phyloP scores from a whole-genome alignment of 2,113 vertebrate species.

The Shinisaurus crocodilurus region DNA sequence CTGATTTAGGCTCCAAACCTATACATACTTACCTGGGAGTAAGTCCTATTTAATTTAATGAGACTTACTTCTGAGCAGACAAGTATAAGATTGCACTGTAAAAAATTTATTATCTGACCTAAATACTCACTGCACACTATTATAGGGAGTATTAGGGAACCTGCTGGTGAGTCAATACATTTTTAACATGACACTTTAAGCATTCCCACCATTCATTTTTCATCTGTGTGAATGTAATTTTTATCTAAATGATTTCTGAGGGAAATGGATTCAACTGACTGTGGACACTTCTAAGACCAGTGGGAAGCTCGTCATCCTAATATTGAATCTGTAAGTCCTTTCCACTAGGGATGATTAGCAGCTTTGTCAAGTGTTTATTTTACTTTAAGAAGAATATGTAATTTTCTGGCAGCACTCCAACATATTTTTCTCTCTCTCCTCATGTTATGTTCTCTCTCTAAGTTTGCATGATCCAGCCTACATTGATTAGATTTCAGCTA shows the following conservation, averaged over 20 bases:
- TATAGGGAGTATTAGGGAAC: slow-evolving; percentile 62
- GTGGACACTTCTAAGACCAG: slow-evolving; percentile 79
- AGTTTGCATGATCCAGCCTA: slow-evolving; percentile 75
- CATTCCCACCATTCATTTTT: slow-evolving; percentile 75
- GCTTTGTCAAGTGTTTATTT: slow-evolving; percentile 85
- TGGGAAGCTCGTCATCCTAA: slow-evolving; percentile 82
- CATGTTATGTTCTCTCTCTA: slow-evolving; percentile 61
- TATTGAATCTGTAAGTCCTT: slow-evolving; percentile 84
- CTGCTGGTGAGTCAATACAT: slow-evolving; percentile 59
- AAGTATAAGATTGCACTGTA: background rate
- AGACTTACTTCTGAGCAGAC: background rate
- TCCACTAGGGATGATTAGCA: slow-evolving; percentile 83
- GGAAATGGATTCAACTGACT: slow-evolving; percentile 83
- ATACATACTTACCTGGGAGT: background rate
- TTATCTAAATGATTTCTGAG: slow-evolving; percentile 80
- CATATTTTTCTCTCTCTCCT: slow-evolving; percentile 68
- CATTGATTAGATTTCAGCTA: slow-evolving; percentile 74
- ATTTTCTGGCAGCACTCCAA: slow-evolving; percentile 77
- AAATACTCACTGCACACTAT: slow-evolving; percentile 71
- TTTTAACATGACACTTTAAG: slow-evolving; percentile 78
- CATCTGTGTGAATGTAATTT: slow-evolving; percentile 76
- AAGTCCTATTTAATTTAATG: background rate
- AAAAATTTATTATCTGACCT: slow-evolving; percentile 65
- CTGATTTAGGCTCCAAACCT: background rate
- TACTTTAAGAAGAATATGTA: slow-evolving; percentile 83